Base-by-base conservation (phyloP, 1,140 invertebrate genomes). In the Gerris buenoi region DNA sequence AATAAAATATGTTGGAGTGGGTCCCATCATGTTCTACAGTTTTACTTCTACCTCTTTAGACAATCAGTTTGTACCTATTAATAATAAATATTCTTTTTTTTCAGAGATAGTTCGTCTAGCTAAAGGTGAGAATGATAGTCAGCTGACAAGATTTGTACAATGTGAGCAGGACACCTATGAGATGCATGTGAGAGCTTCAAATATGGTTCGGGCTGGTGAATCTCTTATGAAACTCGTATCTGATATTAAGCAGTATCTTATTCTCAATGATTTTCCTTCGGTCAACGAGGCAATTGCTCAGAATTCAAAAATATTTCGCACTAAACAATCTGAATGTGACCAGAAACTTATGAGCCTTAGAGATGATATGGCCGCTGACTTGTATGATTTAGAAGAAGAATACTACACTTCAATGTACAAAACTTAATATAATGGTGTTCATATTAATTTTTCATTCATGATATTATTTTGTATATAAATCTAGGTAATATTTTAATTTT, bases 331-430 rank as follows among this genome's bases (percentile, higher is more conserved):
- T 27, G 92, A 95, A 74, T 92, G 90, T 79, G 95, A 98, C 80
- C 89, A 90, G 72, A 97, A 96, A 79, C 78, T 97, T 18, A 91
- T 94, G 83, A 88, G 87, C 27, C 75, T 98, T 23, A 75, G 94
- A 66, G 95, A 97, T 77, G 95, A 97, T 74, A 94, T 97, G 84
- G 91, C 94, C 27, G 86, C 90, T 61, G 93, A 97, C 80, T 79
- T 98, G 0, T 96, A 94, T 80, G 95, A 97, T 79, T 79, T 97
- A 56, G 95, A 98, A 83, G 94, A 97, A 79, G 95, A 98, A 82
- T 97, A 97, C 79, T 97, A 96, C 76, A 95, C 90, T 2, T 96
- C 93, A 69, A 87, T 90, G 72, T 95, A 93, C 78, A 97, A 97
- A 80, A 89, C 77, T 28, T 67, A 64, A 63, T 65, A 60, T 13